Base-by-base conservation (phyloP, 2,113 vertebrate species). In the Okapia johnstoni region DNA sequence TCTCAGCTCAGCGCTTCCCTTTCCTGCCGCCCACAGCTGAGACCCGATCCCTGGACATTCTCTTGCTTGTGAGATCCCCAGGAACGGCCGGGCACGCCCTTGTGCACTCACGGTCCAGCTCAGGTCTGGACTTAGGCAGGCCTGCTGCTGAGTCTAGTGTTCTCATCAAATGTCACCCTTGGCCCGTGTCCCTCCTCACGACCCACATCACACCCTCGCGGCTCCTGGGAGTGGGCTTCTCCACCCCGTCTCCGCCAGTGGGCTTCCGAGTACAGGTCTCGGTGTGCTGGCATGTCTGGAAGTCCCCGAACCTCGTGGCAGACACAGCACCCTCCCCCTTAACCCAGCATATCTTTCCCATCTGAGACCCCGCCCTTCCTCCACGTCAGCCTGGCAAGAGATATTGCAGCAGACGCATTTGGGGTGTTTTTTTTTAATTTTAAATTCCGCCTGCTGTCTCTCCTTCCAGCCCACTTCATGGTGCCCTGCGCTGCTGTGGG, bases 401-500 rank as follows among this genome's bases (percentile, higher is more conserved):
- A 2, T 1, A 9, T 70, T 3, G 9, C 9, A 36, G n/a, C 63
- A 70, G 63, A 70, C 11, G 5, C 33, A 11, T 36, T 36, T 21
- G 4, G 10, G 4, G 19, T 21, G 19, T 0, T 36, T 5, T n/a
- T 19, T 11, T 70, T 6, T 0, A 26, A 58, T 70, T 70, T 70
- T 36, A 5, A 66, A 66, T 21, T 21, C n/a, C 19, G 1, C 63
- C 4, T 36, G n/a, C 63, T 12, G 8, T 66, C 8, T 21, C 63
- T 21, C n/a, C 17, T 70, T n/a, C 63, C 63, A 21, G n/a, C 63
- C 63, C 63, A 21, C 17, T 36, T 70, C 63, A 36, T 36, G n/a
- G n/a, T 33, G 17, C n/a, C 63, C 0, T 1, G 9, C 2, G 0
- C 63, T 70, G n/a, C 17, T 70, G 17, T 70, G 63, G 4, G 0